These are phyloP conservation scores for Oceanodroma leucorhoa DNA, from an alignment of 2,797 vertebrate genomes.

Conservation along the genomic window DNA sequence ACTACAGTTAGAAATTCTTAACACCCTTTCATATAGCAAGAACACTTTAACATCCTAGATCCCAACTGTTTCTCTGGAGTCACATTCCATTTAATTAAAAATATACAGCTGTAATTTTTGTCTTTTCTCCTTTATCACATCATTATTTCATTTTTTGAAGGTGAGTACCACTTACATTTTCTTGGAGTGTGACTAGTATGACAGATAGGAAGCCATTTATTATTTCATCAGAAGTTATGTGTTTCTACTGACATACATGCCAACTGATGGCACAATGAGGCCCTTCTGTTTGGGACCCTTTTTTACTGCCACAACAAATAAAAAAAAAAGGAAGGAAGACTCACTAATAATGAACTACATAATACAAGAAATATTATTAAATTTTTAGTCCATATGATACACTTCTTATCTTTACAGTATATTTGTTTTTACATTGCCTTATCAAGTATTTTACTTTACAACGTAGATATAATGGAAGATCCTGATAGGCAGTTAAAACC, in stretches of 20 bases:
- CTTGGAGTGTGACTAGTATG: not conserved
- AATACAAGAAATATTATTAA: not conserved
- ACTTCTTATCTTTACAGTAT: not conserved
- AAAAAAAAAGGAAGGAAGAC: not conserved
- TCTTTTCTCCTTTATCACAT: not conserved
- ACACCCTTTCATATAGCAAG: not conserved
- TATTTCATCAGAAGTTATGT: not conserved
- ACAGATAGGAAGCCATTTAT: not conserved
- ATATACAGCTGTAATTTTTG: not conserved
- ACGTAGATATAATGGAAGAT: not conserved
- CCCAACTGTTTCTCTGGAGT: not conserved
- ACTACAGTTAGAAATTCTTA: not conserved
- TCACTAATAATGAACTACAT: not conserved
- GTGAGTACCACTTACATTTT: not conserved
- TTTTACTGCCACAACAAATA: not conserved
- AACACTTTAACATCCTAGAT: not conserved
- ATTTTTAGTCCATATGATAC: not conserved
- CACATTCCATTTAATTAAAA: not conserved
- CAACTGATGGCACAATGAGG: not conserved
- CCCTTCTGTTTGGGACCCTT: not conserved
- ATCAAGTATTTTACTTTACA: not conserved
- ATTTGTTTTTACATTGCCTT: not conserved
- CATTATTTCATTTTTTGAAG: not conserved
- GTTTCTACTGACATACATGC: not conserved
- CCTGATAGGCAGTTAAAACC: not conserved